phyloP scores from a whole-genome alignment of 1,140 invertebrate genomes.

The Panagrolaimus sp. region DNA sequence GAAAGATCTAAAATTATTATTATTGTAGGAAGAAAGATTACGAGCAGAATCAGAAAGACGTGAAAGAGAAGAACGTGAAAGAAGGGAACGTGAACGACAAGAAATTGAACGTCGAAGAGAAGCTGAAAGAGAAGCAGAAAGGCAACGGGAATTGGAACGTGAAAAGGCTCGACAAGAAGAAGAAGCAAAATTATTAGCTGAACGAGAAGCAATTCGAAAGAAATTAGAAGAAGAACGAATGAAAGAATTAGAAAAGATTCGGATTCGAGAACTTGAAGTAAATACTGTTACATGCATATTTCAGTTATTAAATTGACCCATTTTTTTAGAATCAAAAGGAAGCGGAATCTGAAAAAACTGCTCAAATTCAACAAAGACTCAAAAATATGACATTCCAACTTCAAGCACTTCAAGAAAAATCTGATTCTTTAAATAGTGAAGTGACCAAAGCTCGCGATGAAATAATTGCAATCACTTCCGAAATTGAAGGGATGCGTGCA shows the following conservation, averaged over 20 bases:
- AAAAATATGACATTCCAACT: constrained; percentile 77
- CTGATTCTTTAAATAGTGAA: constrained; percentile 76
- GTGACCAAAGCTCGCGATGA: constrained; percentile 79
- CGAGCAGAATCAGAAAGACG: constrained; percentile 62
- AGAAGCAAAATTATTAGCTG: constrained; percentile 61
- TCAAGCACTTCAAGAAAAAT: constrained; percentile 72
- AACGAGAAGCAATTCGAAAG: constrained; percentile 67
- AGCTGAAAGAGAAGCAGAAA: constrained; percentile 68
- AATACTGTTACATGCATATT: background rate
- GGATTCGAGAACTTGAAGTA: constrained; percentile 46
- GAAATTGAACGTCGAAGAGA: constrained; percentile 70
- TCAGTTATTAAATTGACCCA: constrained; percentile 16
- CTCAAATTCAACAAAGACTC: constrained; percentile 81
- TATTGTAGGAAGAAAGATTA: constrained; percentile 59
- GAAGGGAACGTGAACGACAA: constrained; percentile 80
- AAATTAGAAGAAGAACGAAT: constrained; percentile 90
- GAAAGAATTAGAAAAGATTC: constrained; percentile 78
- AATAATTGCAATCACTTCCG: constrained; percentile 83
- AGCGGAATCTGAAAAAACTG: constrained; percentile 77
- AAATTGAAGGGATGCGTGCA: constrained; percentile 89
- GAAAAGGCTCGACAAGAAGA: constrained; percentile 70
- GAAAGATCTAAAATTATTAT: background rate
- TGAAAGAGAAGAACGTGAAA: constrained; percentile 78
- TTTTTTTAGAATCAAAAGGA: constrained; percentile 70
- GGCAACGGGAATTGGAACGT: constrained; percentile 74